phyloP scores from a whole-genome alignment of 2,888 invertebrate species.

The Gisinianus flammeolus region DNA sequence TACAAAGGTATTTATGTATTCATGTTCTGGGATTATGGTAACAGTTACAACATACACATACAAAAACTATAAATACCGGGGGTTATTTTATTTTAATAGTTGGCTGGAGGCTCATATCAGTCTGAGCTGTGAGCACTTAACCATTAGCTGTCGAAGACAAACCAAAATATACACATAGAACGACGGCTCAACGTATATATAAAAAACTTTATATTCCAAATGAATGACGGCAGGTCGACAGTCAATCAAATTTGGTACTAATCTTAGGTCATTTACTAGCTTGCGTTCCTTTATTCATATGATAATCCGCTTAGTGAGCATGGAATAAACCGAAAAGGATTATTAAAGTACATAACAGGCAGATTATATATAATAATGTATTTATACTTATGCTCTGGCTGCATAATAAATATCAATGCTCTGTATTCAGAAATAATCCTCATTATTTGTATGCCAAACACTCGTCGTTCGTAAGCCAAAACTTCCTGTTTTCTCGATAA shows the following conservation, averaged over 20 bases:
- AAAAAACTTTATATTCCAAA: not conserved
- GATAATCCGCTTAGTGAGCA: not conserved
- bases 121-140: not conserved
- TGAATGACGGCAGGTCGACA: constrained; percentile 13
- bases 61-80: too few species aligned
- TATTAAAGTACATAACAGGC: too few species aligned
- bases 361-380: too few species aligned
- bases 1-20: too few species aligned
- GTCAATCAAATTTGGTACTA: constrained; percentile 25
- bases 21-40: too few species aligned
- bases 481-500: constrained; percentile 1
- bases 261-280: constrained; percentile 3
- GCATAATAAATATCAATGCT: too few species aligned
- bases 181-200: not conserved
- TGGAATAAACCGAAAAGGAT: too few species aligned
- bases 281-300: not conserved
- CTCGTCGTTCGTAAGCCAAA: not conserved
- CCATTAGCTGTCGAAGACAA: not conserved
- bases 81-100: not conserved
- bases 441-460: not conserved
- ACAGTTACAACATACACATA: too few species aligned
- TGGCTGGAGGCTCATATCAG: constrained; percentile 5
- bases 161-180: not conserved
- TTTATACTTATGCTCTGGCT: too few species aligned
- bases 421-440: too few species aligned